These are phyloP conservation scores for Callionymus lyra DNA, from an alignment of 2,113 vertebrate species.

Conservation along the genomic window DNA sequence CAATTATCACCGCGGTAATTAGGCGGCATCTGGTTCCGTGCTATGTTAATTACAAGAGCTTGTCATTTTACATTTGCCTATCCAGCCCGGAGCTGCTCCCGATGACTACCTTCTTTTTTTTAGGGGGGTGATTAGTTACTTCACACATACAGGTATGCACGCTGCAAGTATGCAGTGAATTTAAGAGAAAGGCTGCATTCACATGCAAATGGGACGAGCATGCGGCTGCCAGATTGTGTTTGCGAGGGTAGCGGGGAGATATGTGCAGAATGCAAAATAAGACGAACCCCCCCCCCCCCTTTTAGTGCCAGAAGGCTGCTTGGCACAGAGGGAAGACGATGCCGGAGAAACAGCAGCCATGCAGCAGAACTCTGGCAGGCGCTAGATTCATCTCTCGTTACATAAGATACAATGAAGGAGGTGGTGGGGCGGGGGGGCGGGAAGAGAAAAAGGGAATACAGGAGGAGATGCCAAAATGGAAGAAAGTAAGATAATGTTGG, in stretches of 20 bases:
- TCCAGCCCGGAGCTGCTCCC: conserved; percentile 18
- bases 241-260: conserved; percentile 8
- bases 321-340: conserved; percentile 32
- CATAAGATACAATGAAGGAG: conserved; percentile 56
- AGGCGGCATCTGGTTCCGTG: conserved; percentile 37
- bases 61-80: conserved; percentile 31
- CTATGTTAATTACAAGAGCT: conserved; percentile 24
- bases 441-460: conserved; percentile 4
- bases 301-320: conserved; percentile 21
- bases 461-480: conserved; percentile 32
- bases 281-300: conserved; percentile 23
- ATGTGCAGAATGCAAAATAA: conserved; percentile 14
- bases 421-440: not conserved
- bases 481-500: conserved; percentile 3
- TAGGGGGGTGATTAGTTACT: too few relatives aligned
- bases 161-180: conserved; percentile 20
- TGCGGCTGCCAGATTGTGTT: conserved; percentile 6
- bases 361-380: conserved; percentile 52
- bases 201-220: conserved; percentile 15
- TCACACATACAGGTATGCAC: conserved; percentile 11
- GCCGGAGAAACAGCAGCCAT: conserved; percentile 41
- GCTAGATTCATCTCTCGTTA: conserved; percentile 52
- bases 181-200: conserved; percentile 20
- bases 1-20: conserved; percentile 43
- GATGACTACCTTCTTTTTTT: conserved; percentile 18